A percentile compares a stretch with the other conserved stretches of the same genome.
Conservation (phyloP, 2,797 vertebrate species). For the Buceros bicornis region DNA sequence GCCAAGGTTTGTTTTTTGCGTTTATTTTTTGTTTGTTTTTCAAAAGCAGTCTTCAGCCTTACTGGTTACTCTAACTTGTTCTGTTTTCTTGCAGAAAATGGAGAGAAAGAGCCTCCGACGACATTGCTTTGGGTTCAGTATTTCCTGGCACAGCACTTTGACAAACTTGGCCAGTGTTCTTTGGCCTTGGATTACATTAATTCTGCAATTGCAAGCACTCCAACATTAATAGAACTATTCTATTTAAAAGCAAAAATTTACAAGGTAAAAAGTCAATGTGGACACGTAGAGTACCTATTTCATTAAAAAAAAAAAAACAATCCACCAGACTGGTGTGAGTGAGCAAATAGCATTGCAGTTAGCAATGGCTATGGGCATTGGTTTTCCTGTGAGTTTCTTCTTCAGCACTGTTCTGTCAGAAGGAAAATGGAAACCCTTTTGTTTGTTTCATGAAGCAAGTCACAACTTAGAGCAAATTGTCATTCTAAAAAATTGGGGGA, state of each 20-base stretch:
- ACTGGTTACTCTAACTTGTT: not conserved
- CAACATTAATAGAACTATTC: conserved; percentile 85
- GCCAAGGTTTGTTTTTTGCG: not conserved
- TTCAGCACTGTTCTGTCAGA: not conserved
- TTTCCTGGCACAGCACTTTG: conserved; percentile 86
- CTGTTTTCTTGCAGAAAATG: conserved; percentile 79
- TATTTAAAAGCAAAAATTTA: conserved; percentile 87
- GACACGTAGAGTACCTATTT: not conserved
- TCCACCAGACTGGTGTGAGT: not conserved
- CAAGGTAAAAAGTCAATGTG: conserved; percentile 78
- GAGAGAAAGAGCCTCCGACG: conserved; percentile 82
- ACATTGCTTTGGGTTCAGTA: conserved; percentile 84
- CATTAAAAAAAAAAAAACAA: too few species aligned
- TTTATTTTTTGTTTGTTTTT: not conserved
- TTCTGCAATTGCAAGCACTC: conserved; percentile 82
- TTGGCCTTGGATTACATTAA: conserved; percentile 85
- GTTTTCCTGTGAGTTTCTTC: not conserved
- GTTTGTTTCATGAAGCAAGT: not conserved
- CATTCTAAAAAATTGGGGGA: not conserved
- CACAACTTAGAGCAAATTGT: not conserved
- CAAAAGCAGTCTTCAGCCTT: not conserved
- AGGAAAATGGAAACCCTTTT: not conserved
- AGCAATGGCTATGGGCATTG: not conserved
- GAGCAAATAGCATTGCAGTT: not conserved
- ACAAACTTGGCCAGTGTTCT: conserved; percentile 84